These are phyloP conservation scores for Eupristina koningsbergeri DNA, from an alignment of 1,140 invertebrate genomes.

Conservation along the genomic window DNA sequence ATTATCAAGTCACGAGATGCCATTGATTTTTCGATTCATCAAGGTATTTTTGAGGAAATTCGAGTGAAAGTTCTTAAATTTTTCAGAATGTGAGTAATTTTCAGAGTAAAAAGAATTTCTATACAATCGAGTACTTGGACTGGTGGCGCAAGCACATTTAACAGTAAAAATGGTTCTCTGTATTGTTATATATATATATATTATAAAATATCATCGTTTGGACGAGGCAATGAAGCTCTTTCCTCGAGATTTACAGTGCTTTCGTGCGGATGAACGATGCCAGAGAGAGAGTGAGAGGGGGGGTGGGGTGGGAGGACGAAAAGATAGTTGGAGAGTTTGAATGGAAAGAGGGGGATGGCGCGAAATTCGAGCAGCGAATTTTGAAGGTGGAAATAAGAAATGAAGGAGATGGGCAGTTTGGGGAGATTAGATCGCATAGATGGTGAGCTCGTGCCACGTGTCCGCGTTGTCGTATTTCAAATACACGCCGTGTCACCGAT, in stretches of 20 bases:
- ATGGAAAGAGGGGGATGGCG: neutral
- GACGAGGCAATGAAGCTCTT: neutral
- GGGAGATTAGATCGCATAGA: neutral
- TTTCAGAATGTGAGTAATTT: too few relatives aligned
- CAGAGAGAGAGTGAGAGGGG: neutral
- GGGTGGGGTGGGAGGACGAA: too few relatives aligned
- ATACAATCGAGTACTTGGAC: too few relatives aligned
- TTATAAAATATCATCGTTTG: too few relatives aligned
- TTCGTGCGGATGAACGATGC: neutral
- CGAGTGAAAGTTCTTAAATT: too few relatives aligned
- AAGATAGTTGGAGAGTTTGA: too few relatives aligned
- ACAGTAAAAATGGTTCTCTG: neutral
- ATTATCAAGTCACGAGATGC: too few relatives aligned
- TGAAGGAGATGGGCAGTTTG: neutral
- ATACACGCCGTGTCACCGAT: constrained; percentile 52
- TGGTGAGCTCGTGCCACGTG: neutral
- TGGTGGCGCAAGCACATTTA: neutral
- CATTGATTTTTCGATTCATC: too few relatives aligned
- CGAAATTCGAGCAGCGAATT: constrained; percentile 12
- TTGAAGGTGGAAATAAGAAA: too few relatives aligned
- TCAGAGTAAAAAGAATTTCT: too few relatives aligned
- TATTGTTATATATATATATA: neutral
- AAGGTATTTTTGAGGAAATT: too few relatives aligned
- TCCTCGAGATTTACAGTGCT: neutral
- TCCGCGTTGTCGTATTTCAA: constrained; percentile 48